Evolutionary conservation across 2,113 vertebrate genomes (phyloP).

Genomic region (Pseudois nayaur): DNA sequence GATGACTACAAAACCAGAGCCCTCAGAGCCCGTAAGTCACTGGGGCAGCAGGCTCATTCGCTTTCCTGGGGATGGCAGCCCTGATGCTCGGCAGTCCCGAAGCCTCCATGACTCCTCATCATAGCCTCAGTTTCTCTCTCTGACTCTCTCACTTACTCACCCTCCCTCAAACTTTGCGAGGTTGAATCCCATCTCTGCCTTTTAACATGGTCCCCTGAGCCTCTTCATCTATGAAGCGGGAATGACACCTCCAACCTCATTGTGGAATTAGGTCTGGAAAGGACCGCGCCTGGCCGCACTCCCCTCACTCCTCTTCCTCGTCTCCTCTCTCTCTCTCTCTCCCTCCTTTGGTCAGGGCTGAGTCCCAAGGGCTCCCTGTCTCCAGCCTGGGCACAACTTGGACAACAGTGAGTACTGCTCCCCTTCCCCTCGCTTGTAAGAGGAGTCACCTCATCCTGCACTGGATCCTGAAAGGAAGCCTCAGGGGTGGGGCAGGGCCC

Average conservation of each 20-base stretch:
- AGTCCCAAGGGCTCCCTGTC: not conserved
- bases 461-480: not conserved
- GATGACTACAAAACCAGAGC: not conserved
- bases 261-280: not conserved
- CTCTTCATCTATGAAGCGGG: not conserved
- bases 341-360: not conserved
- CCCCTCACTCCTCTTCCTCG: not conserved
- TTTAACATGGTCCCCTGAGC: not conserved
- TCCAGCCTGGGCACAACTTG: not conserved
- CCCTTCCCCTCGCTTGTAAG: not conserved
- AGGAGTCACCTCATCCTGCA: not conserved
- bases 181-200: not conserved
- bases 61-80: not conserved
- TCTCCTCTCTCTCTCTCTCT: not conserved
- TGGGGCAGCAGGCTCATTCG: not conserved
- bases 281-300: not conserved
- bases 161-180: not conserved
- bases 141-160: not conserved
- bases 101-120: not conserved
- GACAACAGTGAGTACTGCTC: not conserved
- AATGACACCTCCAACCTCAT: not conserved
- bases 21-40: not conserved
- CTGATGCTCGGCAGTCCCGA: not conserved
- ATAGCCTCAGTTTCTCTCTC: not conserved
- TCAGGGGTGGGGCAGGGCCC: not conserved